Evolutionary conservation across 2,888 invertebrate species (phyloP).

Genomic region (Encarsia formosa): DNA sequence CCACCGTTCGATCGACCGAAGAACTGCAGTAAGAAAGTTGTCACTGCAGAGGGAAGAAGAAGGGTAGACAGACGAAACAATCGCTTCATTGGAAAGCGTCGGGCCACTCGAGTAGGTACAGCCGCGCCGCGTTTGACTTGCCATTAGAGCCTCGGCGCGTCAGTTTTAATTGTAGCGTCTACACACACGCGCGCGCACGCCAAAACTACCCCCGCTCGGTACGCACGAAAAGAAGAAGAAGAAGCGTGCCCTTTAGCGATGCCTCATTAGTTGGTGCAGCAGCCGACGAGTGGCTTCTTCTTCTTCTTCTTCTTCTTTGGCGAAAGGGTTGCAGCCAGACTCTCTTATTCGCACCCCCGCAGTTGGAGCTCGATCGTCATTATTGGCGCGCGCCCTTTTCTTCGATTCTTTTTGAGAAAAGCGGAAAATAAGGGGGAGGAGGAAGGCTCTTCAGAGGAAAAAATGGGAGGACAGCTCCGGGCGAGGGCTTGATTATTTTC

Average conservation of each 20-base stretch:
- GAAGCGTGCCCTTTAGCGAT: constrained; percentile 51
- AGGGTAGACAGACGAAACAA: constrained; percentile 49
- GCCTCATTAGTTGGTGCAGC: constrained; percentile 52
- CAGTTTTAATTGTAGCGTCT: constrained; percentile 50
- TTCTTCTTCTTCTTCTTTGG: constrained; percentile 24
- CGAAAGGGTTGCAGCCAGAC: neutral
- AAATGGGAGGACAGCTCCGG: constrained; percentile 40
- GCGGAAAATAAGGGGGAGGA: too few species aligned
- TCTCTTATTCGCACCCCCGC: neutral
- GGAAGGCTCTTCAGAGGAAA: too few species aligned
- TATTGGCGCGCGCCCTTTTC: neutral
- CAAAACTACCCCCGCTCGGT: constrained; percentile 31
- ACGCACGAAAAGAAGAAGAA: constrained; percentile 30
- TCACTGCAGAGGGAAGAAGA: constrained; percentile 30
- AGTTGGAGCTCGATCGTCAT: neutral
- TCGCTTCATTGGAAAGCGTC: constrained; percentile 53
- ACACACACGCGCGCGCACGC: constrained; percentile 27
- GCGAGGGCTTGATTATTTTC: constrained; percentile 52
- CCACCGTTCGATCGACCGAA: too few species aligned
- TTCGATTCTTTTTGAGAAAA: too few species aligned
- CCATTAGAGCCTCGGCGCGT: constrained; percentile 53
- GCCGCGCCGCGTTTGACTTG: constrained; percentile 52
- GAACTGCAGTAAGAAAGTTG: too few species aligned
- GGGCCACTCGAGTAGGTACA: constrained; percentile 52
- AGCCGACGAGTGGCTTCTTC: constrained; percentile 47